These are phyloP conservation scores for Chelonia mydas DNA, from an alignment of 2,797 vertebrate genomes.

Conservation along the genomic window DNA sequence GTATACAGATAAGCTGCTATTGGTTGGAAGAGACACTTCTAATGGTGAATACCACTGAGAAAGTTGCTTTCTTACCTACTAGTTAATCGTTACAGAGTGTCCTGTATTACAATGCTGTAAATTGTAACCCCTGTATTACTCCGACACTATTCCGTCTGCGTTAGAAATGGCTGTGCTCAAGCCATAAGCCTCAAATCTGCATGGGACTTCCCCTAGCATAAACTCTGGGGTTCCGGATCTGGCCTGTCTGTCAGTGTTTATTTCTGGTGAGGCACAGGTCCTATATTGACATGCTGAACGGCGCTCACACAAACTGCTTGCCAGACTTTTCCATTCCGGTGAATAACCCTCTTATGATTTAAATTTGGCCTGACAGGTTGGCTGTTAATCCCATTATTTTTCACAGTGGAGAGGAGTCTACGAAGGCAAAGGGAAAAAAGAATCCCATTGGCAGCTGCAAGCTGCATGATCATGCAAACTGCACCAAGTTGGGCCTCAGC, in stretches of 20 bases:
- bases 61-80: constrained; percentile 29
- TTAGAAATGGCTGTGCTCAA: not conserved
- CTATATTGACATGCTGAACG: constrained; percentile 38
- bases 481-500: constrained; percentile 26
- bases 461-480: constrained; percentile 44
- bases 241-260: constrained; percentile 42
- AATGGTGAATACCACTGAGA: not conserved
- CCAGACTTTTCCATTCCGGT: constrained; percentile 46
- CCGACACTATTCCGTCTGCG: not conserved
- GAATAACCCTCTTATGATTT: constrained; percentile 58
- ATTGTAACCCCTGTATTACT: not conserved
- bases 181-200: constrained; percentile 11
- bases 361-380: constrained; percentile 63
- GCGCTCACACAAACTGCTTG: constrained; percentile 58
- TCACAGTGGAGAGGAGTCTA: constrained; percentile 45
- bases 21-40: not conserved
- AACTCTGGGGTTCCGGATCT: constrained; percentile 40
- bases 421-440: constrained; percentile 42
- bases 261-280: constrained; percentile 46
- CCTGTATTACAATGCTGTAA: not conserved
- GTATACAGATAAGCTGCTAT: fast-evolving
- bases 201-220: not conserved
- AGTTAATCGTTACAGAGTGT: not conserved
- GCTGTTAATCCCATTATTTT: constrained; percentile 54
- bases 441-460: constrained; percentile 45